Evolutionary conservation across 2,113 vertebrate species (phyloP).

Genomic region (Edolisoma coerulescens): DNA sequence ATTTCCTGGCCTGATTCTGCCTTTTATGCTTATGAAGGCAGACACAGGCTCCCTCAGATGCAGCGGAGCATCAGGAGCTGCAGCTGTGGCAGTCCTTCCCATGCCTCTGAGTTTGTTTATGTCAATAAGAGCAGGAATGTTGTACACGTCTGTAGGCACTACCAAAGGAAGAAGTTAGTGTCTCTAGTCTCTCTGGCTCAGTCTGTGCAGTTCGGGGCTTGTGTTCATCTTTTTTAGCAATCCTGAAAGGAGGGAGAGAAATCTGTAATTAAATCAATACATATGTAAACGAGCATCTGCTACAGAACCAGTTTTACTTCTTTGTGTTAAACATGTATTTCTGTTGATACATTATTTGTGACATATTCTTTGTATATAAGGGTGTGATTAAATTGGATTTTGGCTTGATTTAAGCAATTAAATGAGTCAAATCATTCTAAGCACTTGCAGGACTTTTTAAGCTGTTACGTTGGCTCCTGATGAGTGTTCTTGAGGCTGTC

Average conservation of each 20-base stretch:
- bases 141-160: neutral
- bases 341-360: neutral
- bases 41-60: neutral
- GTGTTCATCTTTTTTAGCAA: neutral
- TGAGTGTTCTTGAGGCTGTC: neutral
- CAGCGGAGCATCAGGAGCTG: fast-evolving
- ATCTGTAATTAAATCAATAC: slow-evolving; percentile 20
- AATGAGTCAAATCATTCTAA: neutral
- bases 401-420: neutral
- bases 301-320: neutral
- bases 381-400: neutral
- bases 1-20: neutral
- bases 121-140: neutral
- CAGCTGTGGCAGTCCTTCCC: neutral
- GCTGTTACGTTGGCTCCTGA: neutral
- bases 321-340: neutral
- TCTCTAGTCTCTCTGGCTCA: neutral
- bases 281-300: slow-evolving; percentile 28
- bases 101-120: neutral
- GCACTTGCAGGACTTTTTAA: neutral
- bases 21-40: neutral
- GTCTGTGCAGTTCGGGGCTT: neutral
- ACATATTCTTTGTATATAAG: neutral
- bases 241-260: neutral
- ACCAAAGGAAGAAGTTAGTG: neutral